Conservation (phyloP, 1,140 invertebrate species). For the Hycleus phaleratus region DNA sequence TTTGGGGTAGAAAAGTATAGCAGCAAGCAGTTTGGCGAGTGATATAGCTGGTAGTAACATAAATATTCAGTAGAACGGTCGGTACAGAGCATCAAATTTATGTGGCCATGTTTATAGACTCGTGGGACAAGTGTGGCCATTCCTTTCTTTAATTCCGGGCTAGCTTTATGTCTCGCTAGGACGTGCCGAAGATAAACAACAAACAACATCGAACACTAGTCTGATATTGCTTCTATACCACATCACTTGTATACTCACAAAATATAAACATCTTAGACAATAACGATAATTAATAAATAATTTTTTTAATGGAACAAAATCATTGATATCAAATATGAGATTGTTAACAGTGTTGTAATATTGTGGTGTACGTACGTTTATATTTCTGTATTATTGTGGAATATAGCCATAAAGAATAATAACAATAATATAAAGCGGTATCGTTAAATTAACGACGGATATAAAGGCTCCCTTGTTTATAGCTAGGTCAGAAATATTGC, state of each 20-base stretch:
- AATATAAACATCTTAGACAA: too few species aligned
- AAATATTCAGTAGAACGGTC: slow-evolving; percentile 31
- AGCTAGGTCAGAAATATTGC: slow-evolving; percentile 14
- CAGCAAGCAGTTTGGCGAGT: slow-evolving; percentile 13
- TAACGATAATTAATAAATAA: too few species aligned
- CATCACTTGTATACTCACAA: too few species aligned
- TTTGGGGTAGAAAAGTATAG: too few species aligned
- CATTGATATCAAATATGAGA: too few species aligned
- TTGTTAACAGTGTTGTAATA: too few species aligned
- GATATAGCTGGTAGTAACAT: slow-evolving; percentile 32
- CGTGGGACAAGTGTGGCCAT: slow-evolving; percentile 35
- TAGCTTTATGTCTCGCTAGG: slow-evolving; percentile 32
- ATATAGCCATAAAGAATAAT: slow-evolving; percentile 25
- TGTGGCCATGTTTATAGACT: slow-evolving; percentile 37
- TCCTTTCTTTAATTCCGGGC: slow-evolving; percentile 34
- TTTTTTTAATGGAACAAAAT: too few species aligned
- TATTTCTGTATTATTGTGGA: slow-evolving; percentile 14
- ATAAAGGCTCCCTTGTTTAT: slow-evolving; percentile 26
- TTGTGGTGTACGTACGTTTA: background rate
- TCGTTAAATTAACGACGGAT: slow-evolving; percentile 24
- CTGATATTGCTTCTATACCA: too few species aligned
- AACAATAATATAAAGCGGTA: slow-evolving; percentile 28
- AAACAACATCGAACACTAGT: slow-evolving; percentile 13
- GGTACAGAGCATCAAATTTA: slow-evolving; percentile 36
- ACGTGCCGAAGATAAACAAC: slow-evolving; percentile 30